Evolutionary conservation across 2,113 vertebrate genomes (phyloP).

Genomic region (Vulpes ferrilata): DNA sequence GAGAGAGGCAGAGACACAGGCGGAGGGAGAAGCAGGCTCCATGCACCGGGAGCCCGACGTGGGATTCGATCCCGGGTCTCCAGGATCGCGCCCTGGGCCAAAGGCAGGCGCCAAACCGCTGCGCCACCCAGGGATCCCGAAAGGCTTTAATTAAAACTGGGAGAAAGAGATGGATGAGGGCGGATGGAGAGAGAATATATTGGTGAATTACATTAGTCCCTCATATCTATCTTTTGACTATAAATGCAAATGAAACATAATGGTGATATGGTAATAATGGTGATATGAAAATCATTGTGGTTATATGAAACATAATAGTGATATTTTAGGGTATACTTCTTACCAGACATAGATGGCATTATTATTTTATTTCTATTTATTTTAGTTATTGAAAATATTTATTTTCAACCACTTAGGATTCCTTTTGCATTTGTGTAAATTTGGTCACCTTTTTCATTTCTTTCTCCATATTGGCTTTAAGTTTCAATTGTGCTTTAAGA

Average conservation of each 20-base stretch:
- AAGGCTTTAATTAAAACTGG: background rate
- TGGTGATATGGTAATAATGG: background rate
- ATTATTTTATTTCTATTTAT: background rate
- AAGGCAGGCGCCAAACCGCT: too few species aligned
- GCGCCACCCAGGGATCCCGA: too few species aligned
- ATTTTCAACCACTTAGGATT: background rate
- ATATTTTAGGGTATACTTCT: background rate
- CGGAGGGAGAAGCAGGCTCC: too few species aligned
- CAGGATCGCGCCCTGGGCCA: too few species aligned
- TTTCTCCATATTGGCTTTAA: background rate
- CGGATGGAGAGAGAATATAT: background rate
- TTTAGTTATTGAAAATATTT: background rate
- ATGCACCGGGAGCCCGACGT: too few species aligned
- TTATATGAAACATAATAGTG: background rate
- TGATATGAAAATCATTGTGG: background rate
- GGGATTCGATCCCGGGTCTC: too few species aligned
- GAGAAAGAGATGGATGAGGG: background rate
- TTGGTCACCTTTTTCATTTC: background rate
- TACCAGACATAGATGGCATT: background rate
- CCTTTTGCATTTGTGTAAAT: background rate
- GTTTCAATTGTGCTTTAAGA: background rate
- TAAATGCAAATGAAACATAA: background rate
- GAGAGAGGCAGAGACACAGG: too few species aligned
- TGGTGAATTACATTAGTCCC: background rate
- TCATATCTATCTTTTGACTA: background rate